A percentile compares a stretch with the other conserved stretches of the same genome.
Conservation (phyloP, 2,797 vertebrate species). For the Phoebastria nigripes region DNA sequence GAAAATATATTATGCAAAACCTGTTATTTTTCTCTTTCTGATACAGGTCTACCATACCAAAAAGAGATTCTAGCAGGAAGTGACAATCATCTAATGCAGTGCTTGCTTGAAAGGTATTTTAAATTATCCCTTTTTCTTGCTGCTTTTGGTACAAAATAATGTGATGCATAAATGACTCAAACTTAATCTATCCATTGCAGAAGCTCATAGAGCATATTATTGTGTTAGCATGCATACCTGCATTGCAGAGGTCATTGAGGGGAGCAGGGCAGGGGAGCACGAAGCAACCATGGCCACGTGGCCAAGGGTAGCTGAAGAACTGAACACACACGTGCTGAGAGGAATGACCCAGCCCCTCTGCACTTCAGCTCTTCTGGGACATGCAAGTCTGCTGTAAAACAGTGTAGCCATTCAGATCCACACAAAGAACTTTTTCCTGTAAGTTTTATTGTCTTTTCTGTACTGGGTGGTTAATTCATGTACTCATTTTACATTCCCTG, state of each 20-base stretch:
- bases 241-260: not conserved
- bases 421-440: not conserved
- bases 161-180: not conserved
- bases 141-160: not conserved
- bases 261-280: not conserved
- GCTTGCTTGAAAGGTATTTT: not conserved
- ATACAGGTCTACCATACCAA: not conserved
- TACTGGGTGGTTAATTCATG: not conserved
- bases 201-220: not conserved
- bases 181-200: not conserved
- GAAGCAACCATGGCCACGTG: not conserved
- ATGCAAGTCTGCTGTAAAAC: not conserved
- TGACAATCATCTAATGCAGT: not conserved
- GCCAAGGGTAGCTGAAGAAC: not conserved
- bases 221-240: not conserved
- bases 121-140: not conserved
- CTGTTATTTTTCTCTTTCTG: not conserved
- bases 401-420: not conserved
- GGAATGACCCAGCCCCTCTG: not conserved
- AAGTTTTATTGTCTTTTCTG: not conserved
- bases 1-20: not conserved
- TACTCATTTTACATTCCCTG: not conserved
- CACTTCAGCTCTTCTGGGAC: not conserved
- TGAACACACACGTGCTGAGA: fast-evolving
- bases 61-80: not conserved